A percentile compares a stretch with the other conserved stretches of the same genome.
Conservation (phyloP, 2,113 vertebrate genomes). For the Cynocephalus volans region DNA sequence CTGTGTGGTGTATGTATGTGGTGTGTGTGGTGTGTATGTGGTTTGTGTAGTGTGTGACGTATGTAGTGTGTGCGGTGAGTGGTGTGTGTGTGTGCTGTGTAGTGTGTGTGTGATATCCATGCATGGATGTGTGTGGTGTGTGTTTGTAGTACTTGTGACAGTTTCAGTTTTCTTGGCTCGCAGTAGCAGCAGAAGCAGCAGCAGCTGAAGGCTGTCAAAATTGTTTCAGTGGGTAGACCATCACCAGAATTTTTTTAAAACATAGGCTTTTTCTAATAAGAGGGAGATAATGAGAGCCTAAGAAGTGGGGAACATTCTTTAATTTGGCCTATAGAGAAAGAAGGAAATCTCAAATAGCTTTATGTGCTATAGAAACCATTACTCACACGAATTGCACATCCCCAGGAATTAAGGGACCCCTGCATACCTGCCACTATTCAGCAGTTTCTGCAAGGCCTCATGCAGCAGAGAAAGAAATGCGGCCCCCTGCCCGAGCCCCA, state of each 20-base stretch:
- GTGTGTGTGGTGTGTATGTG: background rate
- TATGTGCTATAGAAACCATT: constrained; percentile 68
- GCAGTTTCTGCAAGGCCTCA: constrained; percentile 58
- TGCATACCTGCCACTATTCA: constrained; percentile 69
- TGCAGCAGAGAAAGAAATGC: constrained; percentile 38
- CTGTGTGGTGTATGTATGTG: background rate
- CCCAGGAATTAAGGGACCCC: constrained; percentile 72
- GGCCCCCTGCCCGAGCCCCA: background rate
- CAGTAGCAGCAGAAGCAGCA: constrained; percentile 58
- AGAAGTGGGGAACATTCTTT: constrained; percentile 84
- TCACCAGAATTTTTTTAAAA: constrained; percentile 81
- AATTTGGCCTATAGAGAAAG: constrained; percentile 70
- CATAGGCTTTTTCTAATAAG: constrained; percentile 52
- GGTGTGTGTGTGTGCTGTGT: background rate
- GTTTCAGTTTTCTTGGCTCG: constrained; percentile 61
- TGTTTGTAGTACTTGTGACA: background rate
- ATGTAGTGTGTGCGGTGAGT: background rate
- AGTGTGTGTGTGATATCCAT: background rate
- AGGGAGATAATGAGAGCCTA: constrained; percentile 85
- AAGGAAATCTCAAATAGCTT: constrained; percentile 80
- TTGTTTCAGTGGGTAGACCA: constrained; percentile 83
- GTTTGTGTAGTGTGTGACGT: too few species aligned
- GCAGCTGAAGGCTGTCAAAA: constrained; percentile 87
- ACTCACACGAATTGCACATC: constrained; percentile 74
- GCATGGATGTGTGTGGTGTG: background rate